These are phyloP conservation scores for Channa striata DNA, from an alignment of 2,797 vertebrate species.

Conservation along the genomic window DNA sequence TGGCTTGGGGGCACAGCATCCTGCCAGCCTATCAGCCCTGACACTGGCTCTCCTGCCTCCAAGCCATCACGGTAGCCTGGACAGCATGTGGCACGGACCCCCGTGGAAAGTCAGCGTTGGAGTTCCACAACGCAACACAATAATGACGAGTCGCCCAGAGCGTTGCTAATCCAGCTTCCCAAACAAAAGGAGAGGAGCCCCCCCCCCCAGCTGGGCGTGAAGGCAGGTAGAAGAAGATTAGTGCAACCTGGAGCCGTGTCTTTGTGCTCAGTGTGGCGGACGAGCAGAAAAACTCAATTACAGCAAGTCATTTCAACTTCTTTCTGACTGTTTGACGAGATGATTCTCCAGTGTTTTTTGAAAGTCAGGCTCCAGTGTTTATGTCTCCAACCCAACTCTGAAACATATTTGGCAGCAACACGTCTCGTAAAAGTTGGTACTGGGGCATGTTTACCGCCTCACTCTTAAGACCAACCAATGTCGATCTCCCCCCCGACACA, in stretches of 20 bases:
- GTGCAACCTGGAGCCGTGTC: conserved; percentile 25
- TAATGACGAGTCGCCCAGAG: conserved; percentile 90
- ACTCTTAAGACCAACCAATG: no score
- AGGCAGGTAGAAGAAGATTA: conserved; percentile 69
- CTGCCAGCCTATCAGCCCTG: conserved; percentile 46
- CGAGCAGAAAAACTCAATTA: conserved; percentile 1
- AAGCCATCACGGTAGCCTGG: conserved; percentile 85
- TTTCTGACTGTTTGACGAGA: no score
- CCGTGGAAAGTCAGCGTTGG: conserved; percentile 81
- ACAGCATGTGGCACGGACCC: conserved; percentile 91
- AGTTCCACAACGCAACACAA: conserved; percentile 70
- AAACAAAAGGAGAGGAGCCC: conserved; percentile 83
- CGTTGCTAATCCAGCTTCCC: conserved; percentile 86
- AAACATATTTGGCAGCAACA: no score
- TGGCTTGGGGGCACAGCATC: conserved; percentile 30
- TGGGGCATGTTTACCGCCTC: no score
- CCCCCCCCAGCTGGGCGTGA: conserved; percentile 74
- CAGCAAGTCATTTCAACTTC: conserved; percentile 5
- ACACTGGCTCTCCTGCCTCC: conserved; percentile 44
- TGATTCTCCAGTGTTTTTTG: no score
- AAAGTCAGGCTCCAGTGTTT: no score
- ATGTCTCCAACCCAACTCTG: no score
- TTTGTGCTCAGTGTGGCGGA: conserved; percentile 20
- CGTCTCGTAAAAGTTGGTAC: no score
- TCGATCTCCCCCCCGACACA: no score